Evolutionary conservation across 2,888 invertebrate genomes (phyloP).

Genomic region (Argyresthia albistria): DNA sequence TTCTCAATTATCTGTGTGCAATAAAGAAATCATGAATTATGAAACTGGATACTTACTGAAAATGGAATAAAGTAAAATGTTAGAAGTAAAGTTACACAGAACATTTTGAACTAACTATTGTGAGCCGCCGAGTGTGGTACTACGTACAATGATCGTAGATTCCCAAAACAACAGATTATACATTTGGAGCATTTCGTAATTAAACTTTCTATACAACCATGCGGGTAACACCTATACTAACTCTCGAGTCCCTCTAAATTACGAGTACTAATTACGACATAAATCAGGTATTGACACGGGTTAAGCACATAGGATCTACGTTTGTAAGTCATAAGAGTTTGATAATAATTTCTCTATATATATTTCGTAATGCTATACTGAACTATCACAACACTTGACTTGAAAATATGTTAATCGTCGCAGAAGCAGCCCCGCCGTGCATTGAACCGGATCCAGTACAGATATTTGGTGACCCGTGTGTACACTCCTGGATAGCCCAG

Average conservation of each 20-base stretch:
- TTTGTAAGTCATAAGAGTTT: too few relatives aligned
- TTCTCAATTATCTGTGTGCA: too few relatives aligned
- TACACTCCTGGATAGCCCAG: constrained; percentile 90
- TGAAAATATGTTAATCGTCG: constrained; percentile 46
- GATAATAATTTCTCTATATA: too few relatives aligned
- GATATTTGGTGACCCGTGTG: constrained; percentile 84
- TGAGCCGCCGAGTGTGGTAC: too few relatives aligned
- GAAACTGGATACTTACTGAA: constrained; percentile 14
- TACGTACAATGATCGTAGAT: too few relatives aligned
- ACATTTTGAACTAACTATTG: constrained; percentile 3
- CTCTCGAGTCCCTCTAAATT: constrained; percentile 1
- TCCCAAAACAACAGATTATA: too few relatives aligned
- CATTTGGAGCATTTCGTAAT: too few relatives aligned
- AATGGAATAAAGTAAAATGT: constrained; percentile 14
- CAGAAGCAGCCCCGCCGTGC: constrained; percentile 87
- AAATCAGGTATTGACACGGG: too few relatives aligned
- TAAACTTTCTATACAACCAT: constrained; percentile 11
- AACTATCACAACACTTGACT: too few relatives aligned
- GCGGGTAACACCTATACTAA: constrained; percentile 12
- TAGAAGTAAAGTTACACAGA: constrained; percentile 9
- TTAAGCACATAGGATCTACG: too few relatives aligned
- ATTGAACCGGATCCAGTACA: constrained; percentile 85
- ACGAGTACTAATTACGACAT: too few relatives aligned
- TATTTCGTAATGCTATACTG: too few relatives aligned
- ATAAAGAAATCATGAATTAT: background rate